Conservation (phyloP, 2,113 vertebrate genomes). For the Cygnus buccinator region DNA sequence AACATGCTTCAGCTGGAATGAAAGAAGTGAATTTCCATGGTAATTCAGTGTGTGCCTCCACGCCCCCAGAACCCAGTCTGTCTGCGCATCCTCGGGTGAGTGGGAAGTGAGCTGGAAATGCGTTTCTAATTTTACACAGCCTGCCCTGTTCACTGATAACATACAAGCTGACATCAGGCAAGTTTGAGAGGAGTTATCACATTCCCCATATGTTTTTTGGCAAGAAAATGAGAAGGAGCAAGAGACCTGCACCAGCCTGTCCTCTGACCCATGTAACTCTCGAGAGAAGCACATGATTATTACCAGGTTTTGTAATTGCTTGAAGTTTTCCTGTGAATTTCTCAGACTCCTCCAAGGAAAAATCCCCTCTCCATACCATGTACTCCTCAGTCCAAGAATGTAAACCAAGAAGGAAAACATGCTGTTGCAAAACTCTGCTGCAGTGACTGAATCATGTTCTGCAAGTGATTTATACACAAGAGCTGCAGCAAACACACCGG, state of each 20-base stretch:
- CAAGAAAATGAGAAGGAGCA: conserved; percentile 37
- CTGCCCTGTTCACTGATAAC: not conserved
- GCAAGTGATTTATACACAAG: not conserved
- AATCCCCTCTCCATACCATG: not conserved
- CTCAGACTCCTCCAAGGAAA: not conserved
- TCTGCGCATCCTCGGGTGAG: not conserved
- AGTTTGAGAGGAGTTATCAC: not conserved
- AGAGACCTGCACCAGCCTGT: not conserved
- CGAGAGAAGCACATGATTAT: not conserved
- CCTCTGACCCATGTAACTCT: not conserved
- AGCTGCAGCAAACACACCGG: not conserved
- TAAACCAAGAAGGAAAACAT: not conserved
- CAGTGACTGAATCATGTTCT: not conserved
- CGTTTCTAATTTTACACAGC: conserved; percentile 27
- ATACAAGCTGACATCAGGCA: not conserved
- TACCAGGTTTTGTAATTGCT: not conserved
- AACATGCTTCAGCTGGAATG: not conserved
- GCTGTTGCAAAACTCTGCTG: conserved; percentile 14
- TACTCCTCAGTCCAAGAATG: not conserved
- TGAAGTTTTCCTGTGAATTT: conserved; percentile 11
- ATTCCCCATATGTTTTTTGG: conserved; percentile 15
- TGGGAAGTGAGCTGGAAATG: conserved; percentile 15
- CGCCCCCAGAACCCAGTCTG: not conserved
- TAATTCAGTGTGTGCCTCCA: not conserved
- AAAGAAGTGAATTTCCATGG: not conserved